phyloP scores from a whole-genome alignment of 2,888 invertebrate genomes.

The Dryococelus australis region DNA sequence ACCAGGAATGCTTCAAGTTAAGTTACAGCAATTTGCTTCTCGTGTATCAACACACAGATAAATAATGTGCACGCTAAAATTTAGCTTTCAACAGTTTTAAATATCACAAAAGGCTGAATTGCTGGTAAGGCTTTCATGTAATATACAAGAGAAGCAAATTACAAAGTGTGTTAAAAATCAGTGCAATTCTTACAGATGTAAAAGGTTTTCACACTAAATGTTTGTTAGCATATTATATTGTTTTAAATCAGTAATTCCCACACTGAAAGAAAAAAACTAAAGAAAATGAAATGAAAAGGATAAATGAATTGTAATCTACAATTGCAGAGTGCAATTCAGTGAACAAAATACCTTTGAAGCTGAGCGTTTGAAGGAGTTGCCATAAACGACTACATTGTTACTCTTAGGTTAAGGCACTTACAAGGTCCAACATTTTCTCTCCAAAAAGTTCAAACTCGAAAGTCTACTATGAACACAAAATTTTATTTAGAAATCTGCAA shows the following conservation, averaged over 20 bases:
- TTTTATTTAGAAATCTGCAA: neutral
- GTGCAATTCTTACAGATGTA: constrained; percentile 33
- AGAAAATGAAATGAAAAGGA: constrained; percentile 22
- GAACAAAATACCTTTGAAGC: constrained; percentile 38
- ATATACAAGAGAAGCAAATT: constrained; percentile 13
- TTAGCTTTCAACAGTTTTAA: neutral
- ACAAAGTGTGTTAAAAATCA: constrained; percentile 25
- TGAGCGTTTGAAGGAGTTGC: constrained; percentile 42
- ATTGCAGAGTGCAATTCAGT: constrained; percentile 43
- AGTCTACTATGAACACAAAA: neutral
- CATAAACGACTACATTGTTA: neutral
- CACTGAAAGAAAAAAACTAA: constrained; percentile 13
- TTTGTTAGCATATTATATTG: neutral
- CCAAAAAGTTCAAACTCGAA: neutral
- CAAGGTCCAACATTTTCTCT: constrained; percentile 18
- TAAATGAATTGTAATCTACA: constrained; percentile 37
- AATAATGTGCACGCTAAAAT: neutral
- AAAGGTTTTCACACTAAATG: constrained; percentile 17
- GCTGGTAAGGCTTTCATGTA: neutral
- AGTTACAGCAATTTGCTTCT: constrained; percentile 1
- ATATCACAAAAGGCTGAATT: neutral
- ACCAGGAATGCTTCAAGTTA: constrained; percentile 33
- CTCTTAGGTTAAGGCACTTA: constrained; percentile 27
- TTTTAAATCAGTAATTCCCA: neutral
- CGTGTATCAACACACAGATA: neutral